Base-by-base conservation (phyloP, 2,113 vertebrate species). In the Hemichromis elongatus region DNA sequence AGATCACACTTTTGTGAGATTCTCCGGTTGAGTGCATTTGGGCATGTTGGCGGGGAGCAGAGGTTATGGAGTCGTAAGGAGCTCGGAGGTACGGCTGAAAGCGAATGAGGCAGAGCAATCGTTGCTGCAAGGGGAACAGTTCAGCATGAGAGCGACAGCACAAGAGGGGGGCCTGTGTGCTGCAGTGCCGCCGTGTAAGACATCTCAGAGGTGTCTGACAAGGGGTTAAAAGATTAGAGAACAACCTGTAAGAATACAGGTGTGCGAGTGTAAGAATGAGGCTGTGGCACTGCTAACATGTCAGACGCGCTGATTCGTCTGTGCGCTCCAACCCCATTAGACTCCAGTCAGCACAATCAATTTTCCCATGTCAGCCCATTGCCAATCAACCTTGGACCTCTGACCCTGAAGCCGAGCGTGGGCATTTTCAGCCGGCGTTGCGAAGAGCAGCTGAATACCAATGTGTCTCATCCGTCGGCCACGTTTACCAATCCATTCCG, bases 371-470 rank as follows among this genome's bases (percentile, higher is more conserved):
- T 92, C 92, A 92, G 91, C 91, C 85, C n/a, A 30, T 59, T 92
- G 95, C 92, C 95, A 94, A 91, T 95, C 95, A 94, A 73, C 79
- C 56, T 28, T 42, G 24, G 85, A 91, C 93, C 92, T 89, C 81
- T 92, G 92, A 95, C 93, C 95, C 88, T 68, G 53, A 79, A 57
- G 73, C 61, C 26, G 55, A 89, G 83, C 81, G 55, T n/a, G 79
- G 56, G 88, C 83, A 90, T 92, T 89, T 92, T 90, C 90, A 91
- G 87, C 85, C 45, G 16, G 73, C 8, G 2, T 28, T 45, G 77
- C n/a, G 6, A 33, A 63, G 84, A 61, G 66, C 89, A 86, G 88
- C 88, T 79, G 95, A 94, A 94, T 92, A 93, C 90, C 87, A 92
- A 93, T 91, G 84, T 66, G 78, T 82, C 83, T 90, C 89, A 90